Conservation (phyloP, 2,888 invertebrate genomes). For the Pyralis farinalis region DNA sequence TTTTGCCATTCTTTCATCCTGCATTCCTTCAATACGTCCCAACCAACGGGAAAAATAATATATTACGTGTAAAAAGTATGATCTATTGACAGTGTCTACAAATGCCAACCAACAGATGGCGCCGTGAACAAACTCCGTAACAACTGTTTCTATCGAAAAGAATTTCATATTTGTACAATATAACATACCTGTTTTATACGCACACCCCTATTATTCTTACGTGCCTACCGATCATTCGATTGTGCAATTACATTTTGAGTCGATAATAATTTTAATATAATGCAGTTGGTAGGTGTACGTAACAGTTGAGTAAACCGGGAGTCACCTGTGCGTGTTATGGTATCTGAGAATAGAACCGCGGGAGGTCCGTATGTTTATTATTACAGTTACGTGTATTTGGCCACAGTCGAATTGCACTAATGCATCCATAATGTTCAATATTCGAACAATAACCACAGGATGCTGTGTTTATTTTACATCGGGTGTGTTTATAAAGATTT, state of each 20-base stretch:
- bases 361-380: constrained; percentile 36
- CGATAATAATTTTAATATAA: not conserved
- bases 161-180: constrained; percentile 6
- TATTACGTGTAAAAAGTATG: too few relatives aligned
- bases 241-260: not conserved
- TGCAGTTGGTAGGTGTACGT: not conserved
- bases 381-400: constrained; percentile 34
- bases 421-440: constrained; percentile 29
- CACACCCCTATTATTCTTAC: constrained; percentile 6
- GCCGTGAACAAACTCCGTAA: not conserved
- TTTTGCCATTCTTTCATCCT: too few relatives aligned
- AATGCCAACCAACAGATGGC: too few relatives aligned
- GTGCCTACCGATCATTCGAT: constrained; percentile 1
- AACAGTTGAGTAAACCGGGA: constrained; percentile 7
- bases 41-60: too few relatives aligned
- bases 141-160: constrained; percentile 1
- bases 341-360: constrained; percentile 12
- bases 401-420: constrained; percentile 46
- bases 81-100: too few relatives aligned
- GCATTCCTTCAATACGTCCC: too few relatives aligned
- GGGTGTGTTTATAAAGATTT: constrained; percentile 6
- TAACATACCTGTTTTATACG: constrained; percentile 3
- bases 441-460: constrained; percentile 31
- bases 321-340: constrained; percentile 7
- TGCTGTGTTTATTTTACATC: constrained; percentile 20